Percentiles rank a stretch among this genome's conserved stretches.
Conservation (phyloP, 2,113 vertebrate genomes). For the Lycocorax pyrrhopterus region DNA sequence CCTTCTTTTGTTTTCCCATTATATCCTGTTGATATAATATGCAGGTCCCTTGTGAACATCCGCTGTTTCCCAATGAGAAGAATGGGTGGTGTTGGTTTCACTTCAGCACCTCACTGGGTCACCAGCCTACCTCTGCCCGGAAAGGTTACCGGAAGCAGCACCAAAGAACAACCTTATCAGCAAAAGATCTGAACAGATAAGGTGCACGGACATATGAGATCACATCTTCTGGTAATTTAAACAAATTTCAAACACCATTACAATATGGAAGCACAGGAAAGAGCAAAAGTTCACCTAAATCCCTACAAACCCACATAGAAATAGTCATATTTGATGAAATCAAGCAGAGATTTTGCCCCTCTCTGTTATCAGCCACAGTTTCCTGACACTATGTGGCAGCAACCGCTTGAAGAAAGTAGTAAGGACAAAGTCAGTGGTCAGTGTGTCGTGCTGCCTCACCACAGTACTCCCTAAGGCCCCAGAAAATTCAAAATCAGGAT, state of each 20-base stretch:
- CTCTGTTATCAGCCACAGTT: not conserved
- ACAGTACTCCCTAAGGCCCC: not conserved
- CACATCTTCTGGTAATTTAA: slow-evolving; percentile 26
- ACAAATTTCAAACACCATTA: not conserved
- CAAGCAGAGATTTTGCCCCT: not conserved
- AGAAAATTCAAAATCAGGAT: not conserved
- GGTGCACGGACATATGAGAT: not conserved
- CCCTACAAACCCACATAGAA: not conserved
- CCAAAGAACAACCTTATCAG: slow-evolving; percentile 24
- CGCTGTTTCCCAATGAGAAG: slow-evolving; percentile 7
- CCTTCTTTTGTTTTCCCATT: slow-evolving; percentile 39
- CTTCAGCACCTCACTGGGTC: not conserved
- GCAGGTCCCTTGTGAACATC: slow-evolving; percentile 17
- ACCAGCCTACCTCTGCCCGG: not conserved
- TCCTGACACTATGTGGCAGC: not conserved
- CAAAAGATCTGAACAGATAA: slow-evolving; percentile 25
- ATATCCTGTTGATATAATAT: slow-evolving; percentile 55
- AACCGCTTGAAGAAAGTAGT: not conserved
- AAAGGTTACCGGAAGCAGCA: not conserved
- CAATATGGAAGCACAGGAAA: not conserved
- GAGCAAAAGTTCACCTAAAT: not conserved
- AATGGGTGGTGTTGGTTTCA: slow-evolving; percentile 11
- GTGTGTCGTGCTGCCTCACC: not conserved
- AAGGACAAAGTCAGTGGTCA: not conserved
- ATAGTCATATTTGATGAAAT: not conserved